Percentiles rank a stretch among this genome's conserved stretches.
Conservation (phyloP, 1,140 invertebrate genomes). For the Penaeus chinensis region DNA sequence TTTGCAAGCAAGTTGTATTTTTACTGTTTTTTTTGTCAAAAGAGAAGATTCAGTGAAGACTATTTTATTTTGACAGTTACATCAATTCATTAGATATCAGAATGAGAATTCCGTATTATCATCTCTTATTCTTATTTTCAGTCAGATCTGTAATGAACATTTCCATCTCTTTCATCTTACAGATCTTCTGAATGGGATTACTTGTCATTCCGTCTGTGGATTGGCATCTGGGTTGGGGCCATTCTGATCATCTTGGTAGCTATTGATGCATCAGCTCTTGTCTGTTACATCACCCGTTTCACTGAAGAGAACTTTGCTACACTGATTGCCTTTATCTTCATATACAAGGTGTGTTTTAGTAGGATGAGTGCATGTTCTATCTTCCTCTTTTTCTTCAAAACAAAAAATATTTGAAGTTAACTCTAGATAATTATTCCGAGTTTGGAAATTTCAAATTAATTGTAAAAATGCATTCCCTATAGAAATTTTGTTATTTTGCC, state of each 20-base stretch:
- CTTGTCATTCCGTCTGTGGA: slow-evolving; percentile 94
- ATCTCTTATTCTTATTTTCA: no score
- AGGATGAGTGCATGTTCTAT: slow-evolving; percentile 55
- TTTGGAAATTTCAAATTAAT: not conserved
- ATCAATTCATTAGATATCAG: no score
- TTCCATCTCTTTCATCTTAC: not conserved
- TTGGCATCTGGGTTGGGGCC: slow-evolving; percentile 91
- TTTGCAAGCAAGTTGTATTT: slow-evolving; percentile 80
- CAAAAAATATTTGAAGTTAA: not conserved
- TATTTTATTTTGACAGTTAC: no score
- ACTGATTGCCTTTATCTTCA: slow-evolving; percentile 98
- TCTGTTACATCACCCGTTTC: slow-evolving; percentile 99
- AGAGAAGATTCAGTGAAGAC: not conserved
- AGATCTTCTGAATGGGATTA: slow-evolving; percentile 85
- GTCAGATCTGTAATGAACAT: no score
- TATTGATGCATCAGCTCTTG: slow-evolving; percentile 94
- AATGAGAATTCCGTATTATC: no score
- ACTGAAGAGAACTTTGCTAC: slow-evolving; percentile 99
- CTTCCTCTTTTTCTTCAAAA: not conserved
- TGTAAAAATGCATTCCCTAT: not conserved
- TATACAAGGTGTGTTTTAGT: slow-evolving; percentile 85
- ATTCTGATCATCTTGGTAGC: slow-evolving; percentile 92
- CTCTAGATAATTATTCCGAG: not conserved
- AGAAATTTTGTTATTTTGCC: no score
- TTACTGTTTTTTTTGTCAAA: not conserved